Base-by-base conservation (phyloP, 2,797 vertebrate genomes). In the Mus caroli region DNA sequence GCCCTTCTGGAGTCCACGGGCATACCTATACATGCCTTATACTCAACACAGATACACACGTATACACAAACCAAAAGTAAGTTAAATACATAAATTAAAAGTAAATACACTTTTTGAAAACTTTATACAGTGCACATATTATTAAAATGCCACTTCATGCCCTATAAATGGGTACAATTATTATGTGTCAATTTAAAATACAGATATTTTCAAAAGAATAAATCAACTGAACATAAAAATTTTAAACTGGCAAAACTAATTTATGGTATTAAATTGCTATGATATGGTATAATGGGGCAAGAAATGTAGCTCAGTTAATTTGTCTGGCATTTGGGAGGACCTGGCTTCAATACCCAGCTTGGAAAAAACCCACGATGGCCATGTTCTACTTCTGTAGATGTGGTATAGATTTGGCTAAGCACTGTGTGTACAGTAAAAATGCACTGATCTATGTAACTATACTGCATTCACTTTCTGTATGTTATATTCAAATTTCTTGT, bases 201-300 rank as follows among this genome's bases (percentile, higher is more conserved):
- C 4, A 19, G 22, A 52, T 64, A 67, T 60, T 77, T 94, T 85
- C 60, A 1, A 77, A 76, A 92, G 73, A 95, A 79, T 56, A 50
- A 94, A 83, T 40, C 15, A 78, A 60, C 46, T 28, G 40, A 87
- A 22, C 37, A 87, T 37, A 91, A 73, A 93, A 79, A 60, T 58
- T 92, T 24, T 88, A 94, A 96, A 90, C 24, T 24, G 1, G 40
- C 1, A 50, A 94, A 91, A 87, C 64, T 88, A 88, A 91, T 77
- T 87, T 76, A 95, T 37, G 6, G 8, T 62, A 31, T 88, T 94
- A 56, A 94, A 89, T 17, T 67, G 50, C 34, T 69, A 26, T 52
- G 56, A 12, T 91, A n/a, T 20, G 34, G 12, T 40, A 83, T 50
- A 89, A 83, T 46, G 24, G 11, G 40, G 6, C 40, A 75, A n/a